Base-by-base conservation (phyloP, 2,113 vertebrate genomes). In the Octodon degus region DNA sequence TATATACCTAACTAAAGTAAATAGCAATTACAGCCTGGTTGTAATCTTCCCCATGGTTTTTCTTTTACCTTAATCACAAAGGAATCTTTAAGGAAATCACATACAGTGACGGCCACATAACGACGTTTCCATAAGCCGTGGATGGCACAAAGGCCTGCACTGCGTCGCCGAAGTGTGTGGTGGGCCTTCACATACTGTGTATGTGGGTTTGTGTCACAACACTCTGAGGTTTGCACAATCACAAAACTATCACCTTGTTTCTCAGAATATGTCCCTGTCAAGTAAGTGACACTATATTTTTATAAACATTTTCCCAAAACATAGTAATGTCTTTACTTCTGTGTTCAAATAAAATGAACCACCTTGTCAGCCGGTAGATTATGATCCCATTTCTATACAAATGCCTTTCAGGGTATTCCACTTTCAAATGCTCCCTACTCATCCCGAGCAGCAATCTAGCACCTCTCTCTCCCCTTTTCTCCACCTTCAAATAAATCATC, bases 61-160 rank as follows among this genome's bases (percentile, higher is more conserved):
- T 65, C 63, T 63, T 90, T 86, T 87, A 77, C 77, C 43, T 87
- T 83, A 94, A 86, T 40, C 53, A 96, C 53, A 86, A 94, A 96
- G 43, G 34, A 37, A 89, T 70, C 50, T 22, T 86, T 91, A 19
- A 96, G 89, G 37, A 95, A 94, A 85, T 80, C 32, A 90, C 50
- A 85, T 7, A 63, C 34, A 72, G 24, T 58, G 53, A 53, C 58
- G 22, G 24, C 22, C 50, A 87, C 1, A 20, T 55, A 70, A 34
- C 34, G 17, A 70, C 47, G 37, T 25, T 25, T 86, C 63, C 11
- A 13, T 24, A 9, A 50, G 53, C 30, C 4, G 32, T 11, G 22
- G 19, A 12, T 27, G 7, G 8, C 20, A n/a, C 3, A 70, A n/a
- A 50, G 20, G 27, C 7, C 65, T 30, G 70, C 8, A 53, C 32